Evolutionary conservation across 2,888 invertebrate genomes (phyloP), one percentile per base, ranked within the genome.

Genomic region (Gnatocerus cornutus): DNA sequence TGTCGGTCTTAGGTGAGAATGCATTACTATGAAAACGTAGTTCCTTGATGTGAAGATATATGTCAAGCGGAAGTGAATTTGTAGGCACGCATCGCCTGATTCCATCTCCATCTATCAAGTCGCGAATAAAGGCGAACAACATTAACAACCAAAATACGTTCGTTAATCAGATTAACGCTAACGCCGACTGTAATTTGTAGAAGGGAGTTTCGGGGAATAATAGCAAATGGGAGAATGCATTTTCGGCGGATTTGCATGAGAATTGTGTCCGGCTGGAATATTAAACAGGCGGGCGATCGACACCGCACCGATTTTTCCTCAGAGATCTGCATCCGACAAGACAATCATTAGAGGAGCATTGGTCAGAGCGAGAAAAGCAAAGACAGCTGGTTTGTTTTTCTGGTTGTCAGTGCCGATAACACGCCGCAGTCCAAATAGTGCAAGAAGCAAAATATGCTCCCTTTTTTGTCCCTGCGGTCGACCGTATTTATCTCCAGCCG

Each of bases 51-150:
- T 39, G 55, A 71, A 73, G 75, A 74, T 74, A 71, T 74, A 74
- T 73, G 71, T 69, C 71, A 68, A 75, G 72, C 70, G 76, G 75
- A 77, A 75, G 73, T 68, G 71, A 74, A 74, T 77, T 77, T 76
- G 73, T 74, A 74, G 69, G 71, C 74, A 74, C 72, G 76, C 75
- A 75, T 71, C 68, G 71, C 71, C 72, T 61, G 74, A 73, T 75
- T 73, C 71, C 72, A 75, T 76, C 73, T 71, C 73, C 71, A 76
- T 74, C 70, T 72, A 77, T 76, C 76, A 76, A 74, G 71, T 62
- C 63, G 68, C 55, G 72, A 67, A 75, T 73, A 72, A 75, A 73
- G 72, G 69, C 74, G 52, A 55, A 37, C 62, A 71, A 65, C 73
- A 74, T 69, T 72, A 72, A 74, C 72, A 53, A 70, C 63, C 66